Conservation (phyloP, 30 jellyfish, hydroid and myxozoan genomes). For the Aurelia aurita complex sp. Pacific region DNA sequence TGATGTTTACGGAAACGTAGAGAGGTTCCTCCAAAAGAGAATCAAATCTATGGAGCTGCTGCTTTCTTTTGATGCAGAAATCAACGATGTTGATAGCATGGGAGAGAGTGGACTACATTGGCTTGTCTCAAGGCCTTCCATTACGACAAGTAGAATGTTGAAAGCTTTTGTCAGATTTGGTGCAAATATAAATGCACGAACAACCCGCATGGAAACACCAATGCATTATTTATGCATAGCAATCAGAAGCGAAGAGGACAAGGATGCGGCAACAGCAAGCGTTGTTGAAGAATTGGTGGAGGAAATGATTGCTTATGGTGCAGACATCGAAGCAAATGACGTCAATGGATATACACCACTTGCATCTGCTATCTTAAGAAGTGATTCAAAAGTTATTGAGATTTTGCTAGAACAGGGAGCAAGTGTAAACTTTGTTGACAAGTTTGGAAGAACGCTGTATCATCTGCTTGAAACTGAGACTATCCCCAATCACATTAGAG, state of each 20-base stretch:
- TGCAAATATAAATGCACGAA: constrained; percentile 10
- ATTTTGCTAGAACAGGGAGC: constrained; percentile 5
- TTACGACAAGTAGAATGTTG: not conserved
- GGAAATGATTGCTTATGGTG: not conserved
- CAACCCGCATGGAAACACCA: constrained; percentile 13
- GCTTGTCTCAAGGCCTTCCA: constrained; percentile 6
- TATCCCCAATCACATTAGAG: not conserved
- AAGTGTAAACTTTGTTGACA: not conserved
- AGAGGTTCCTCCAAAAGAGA: not conserved
- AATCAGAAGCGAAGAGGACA: not conserved
- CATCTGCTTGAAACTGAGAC: not conserved
- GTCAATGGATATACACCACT: constrained; percentile 10
- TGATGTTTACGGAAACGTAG: not conserved
- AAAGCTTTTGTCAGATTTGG: constrained; percentile 3
- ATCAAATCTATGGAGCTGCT: constrained; percentile 5
- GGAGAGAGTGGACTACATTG: constrained; percentile 12
- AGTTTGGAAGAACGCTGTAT: constrained; percentile 2
- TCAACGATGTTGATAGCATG: not conserved
- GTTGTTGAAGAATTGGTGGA: constrained; percentile 6
- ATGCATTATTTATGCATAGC: constrained; percentile 5
- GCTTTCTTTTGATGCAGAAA: not conserved
- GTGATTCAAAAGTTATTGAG: not conserved
- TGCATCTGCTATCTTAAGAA: not conserved
- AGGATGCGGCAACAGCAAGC: not conserved
- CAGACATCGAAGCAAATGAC: constrained; percentile 4